These are phyloP conservation scores for Marronus borbonicus DNA, from an alignment of 2,888 invertebrate genomes.

Conservation along the genomic window DNA sequence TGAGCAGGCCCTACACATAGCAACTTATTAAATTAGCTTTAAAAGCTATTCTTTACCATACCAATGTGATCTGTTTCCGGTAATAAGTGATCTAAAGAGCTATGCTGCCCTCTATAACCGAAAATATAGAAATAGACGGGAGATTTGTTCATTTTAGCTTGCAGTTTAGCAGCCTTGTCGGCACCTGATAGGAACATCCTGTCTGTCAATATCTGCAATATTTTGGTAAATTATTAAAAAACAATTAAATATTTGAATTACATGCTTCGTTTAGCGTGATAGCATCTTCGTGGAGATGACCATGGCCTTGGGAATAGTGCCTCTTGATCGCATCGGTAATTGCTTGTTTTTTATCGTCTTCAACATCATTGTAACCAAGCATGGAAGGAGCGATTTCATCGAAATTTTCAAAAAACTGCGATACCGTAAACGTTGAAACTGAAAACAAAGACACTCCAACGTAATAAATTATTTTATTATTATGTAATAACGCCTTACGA, in stretches of 20 bases:
- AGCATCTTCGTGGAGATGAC: conserved; percentile 54
- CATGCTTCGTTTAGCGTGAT: not conserved
- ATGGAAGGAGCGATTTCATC: conserved; percentile 74
- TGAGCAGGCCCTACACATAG: conserved; percentile 36
- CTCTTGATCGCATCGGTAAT: conserved; percentile 73
- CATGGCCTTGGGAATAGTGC: conserved; percentile 72
- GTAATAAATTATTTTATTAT: not conserved
- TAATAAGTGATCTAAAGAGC: conserved; percentile 14
- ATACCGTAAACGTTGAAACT: not conserved
- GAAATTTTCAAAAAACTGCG: conserved; percentile 43
- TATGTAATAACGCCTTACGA: conserved; percentile 67
- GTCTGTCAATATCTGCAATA: conserved; percentile 74
- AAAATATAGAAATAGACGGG: conserved; percentile 74
- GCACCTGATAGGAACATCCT: conserved; percentile 74
- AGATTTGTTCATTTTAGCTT: conserved; percentile 72
- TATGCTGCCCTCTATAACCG: conserved; percentile 45
- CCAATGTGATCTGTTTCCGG: conserved; percentile 20
- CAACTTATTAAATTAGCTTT: not conserved
- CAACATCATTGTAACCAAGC: conserved; percentile 76
- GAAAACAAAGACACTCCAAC: not conserved
- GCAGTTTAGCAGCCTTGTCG: conserved; percentile 73
- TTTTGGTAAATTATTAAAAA: conserved; percentile 54
- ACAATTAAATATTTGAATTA: conserved; percentile 59
- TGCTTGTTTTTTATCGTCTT: conserved; percentile 69
- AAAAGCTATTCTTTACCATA: not conserved